Conservation (phyloP, 1,140 invertebrate species). For the Atta texana region DNA sequence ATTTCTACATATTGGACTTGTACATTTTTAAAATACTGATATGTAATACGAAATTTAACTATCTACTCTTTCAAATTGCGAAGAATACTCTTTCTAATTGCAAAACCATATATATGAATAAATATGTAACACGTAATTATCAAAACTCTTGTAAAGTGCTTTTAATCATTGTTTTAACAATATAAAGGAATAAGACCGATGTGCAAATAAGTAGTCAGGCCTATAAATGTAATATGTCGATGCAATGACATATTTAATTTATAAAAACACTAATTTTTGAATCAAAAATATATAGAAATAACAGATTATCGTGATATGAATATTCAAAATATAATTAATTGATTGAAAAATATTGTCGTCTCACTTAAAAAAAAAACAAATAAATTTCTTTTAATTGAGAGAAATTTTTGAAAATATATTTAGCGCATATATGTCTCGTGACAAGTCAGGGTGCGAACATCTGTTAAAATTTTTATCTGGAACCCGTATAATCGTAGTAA, state of each 20-base stretch:
- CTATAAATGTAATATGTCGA: conserved; percentile 48
- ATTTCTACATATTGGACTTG: too few relatives aligned
- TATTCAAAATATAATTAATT: background rate
- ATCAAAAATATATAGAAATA: too few relatives aligned
- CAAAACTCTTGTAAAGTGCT: background rate
- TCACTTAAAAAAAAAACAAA: background rate
- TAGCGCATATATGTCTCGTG: conserved; percentile 4
- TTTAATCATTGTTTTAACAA: conserved; percentile 18
- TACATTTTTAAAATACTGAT: background rate
- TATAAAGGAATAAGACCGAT: conserved; percentile 36
- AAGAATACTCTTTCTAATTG: background rate
- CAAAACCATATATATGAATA: conserved; percentile 9
- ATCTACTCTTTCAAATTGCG: background rate
- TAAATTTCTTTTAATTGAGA: background rate
- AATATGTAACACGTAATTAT: conserved; percentile 21
- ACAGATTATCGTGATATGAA: too few relatives aligned
- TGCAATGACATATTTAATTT: conserved; percentile 51
- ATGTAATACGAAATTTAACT: background rate
- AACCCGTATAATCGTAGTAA: conserved; percentile 22
- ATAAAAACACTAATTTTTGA: too few relatives aligned
- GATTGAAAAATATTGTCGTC: background rate
- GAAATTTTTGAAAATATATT: background rate
- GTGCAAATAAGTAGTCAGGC: conserved; percentile 63
- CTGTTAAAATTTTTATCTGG: conserved; percentile 53
- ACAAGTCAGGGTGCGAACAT: conserved; percentile 19